Evolutionary conservation across 2,888 invertebrate species (phyloP).

Genomic region (Tanypteryx hageni): DNA sequence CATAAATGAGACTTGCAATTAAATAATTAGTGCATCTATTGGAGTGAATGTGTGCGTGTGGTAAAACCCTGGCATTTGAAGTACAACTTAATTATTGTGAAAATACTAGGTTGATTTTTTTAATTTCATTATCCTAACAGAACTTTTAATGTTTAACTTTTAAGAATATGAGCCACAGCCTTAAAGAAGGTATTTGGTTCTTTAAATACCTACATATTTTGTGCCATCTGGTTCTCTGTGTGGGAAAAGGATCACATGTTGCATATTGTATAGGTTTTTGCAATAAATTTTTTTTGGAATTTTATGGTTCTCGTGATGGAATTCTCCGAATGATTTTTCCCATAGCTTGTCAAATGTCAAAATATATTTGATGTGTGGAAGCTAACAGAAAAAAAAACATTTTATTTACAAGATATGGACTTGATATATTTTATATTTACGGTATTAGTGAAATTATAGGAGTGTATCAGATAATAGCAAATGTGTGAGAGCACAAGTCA

Average conservation of each 20-base stretch:
- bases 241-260: constrained; percentile 55
- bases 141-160: constrained; percentile 46
- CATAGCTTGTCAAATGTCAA: too few species aligned
- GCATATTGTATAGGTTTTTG: constrained; percentile 64
- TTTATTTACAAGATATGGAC: background rate
- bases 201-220: constrained; percentile 51
- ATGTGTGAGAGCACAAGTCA: too few species aligned
- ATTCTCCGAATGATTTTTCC: background rate
- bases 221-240: constrained; percentile 53
- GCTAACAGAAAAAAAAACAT: background rate
- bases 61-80: constrained; percentile 59
- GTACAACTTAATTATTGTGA: constrained; percentile 58
- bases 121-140: constrained; percentile 10
- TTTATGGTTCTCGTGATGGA: background rate
- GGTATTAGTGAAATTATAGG: background rate
- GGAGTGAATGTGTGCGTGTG: constrained; percentile 40
- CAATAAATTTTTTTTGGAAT: constrained; percentile 58
- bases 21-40: constrained; percentile 59
- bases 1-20: constrained; percentile 62
- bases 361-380: background rate
- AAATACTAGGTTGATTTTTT: constrained; percentile 58
- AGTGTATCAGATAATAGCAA: too few species aligned
- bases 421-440: background rate
- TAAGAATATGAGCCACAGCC: constrained; percentile 47
- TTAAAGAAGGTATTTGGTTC: constrained; percentile 33